Base-by-base conservation (phyloP, 1,140 invertebrate species). In the Stratiolaelaps scimitus region DNA sequence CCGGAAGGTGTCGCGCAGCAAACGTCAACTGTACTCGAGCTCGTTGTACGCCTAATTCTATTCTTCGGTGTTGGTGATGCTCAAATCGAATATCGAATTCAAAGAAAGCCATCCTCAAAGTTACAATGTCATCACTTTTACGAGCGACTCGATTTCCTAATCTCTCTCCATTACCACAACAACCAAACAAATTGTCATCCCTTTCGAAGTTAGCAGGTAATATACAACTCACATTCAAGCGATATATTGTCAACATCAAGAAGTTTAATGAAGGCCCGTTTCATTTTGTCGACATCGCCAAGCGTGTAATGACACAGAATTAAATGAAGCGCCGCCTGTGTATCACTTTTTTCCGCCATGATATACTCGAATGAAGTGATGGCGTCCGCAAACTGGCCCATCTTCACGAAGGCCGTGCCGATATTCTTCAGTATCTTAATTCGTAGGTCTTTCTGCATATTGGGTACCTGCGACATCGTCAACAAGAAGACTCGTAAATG, bases 381-480 rank as follows among this genome's bases (percentile, higher is more conserved):
- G 0, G 95, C 95, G 75, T 98, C 93, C 70, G 86, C 85, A 74
- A 92, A 93, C 74, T 95, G 91, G 7, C 89, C 90, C 85, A 98
- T 89, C 74, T 89, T 87, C 0, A 98, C 86, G 75, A 97, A 89
- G 10, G 95, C 80, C 67, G 97, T 83, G 0, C 91, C 95, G 74
- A 98, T 98, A 72, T 99, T 99, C 75, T 97, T 92, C 84, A 94
- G 94, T 65, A 98, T 93, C 78, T 94, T 95, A 69, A 93, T 86
- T 72, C 90, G 92, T 69, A 64, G 74, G 76, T 71, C 68, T 26
- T 60, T 60, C 53, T 60, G 53, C 53, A 60, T 60, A 29, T 65
- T 65, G 4, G 43, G 64, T 17, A 46, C 48, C 64, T 46, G 19
- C 10, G 34, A 10, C 10, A 40, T 40, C 10, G 34, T 40, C 10